These are phyloP conservation scores for Cosmia trapezina DNA, from an alignment of 2,888 invertebrate genomes.

Conservation along the genomic window DNA sequence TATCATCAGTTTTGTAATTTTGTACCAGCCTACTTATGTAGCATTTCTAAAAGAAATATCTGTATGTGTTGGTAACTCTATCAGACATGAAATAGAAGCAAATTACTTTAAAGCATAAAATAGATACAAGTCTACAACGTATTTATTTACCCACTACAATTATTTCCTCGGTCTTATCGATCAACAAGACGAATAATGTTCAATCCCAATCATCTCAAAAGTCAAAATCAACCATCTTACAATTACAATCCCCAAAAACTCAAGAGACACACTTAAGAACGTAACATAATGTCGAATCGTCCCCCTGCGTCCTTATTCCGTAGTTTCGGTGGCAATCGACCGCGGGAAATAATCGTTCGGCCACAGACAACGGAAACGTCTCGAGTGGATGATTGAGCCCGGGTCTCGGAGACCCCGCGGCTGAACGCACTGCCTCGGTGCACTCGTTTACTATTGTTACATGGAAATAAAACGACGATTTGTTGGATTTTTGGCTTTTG, in stretches of 20 bases:
- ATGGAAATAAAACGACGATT: conserved; percentile 45
- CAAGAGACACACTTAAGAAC: conserved; percentile 20
- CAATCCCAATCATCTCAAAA: not conserved
- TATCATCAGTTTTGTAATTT: not conserved
- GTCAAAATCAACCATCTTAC: not conserved
- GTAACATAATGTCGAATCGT: conserved; percentile 29
- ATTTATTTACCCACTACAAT: no score
- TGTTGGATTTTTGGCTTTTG: conserved; percentile 39
- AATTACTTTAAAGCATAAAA: not conserved
- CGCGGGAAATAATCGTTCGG: conserved; percentile 66
- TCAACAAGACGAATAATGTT: not conserved
- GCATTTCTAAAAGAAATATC: not conserved
- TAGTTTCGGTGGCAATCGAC: conserved; percentile 56
- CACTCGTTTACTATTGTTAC: conserved; percentile 57
- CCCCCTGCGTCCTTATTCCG: conserved; percentile 43
- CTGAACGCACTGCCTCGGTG: conserved; percentile 67
- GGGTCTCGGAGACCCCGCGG: conserved; percentile 73
- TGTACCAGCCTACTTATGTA: not conserved
- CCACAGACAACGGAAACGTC: conserved; percentile 85
- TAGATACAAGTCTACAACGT: not conserved
- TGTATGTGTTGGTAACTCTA: not conserved
- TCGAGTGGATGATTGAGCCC: conserved; percentile 88
- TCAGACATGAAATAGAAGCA: not conserved
- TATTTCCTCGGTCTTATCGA: not conserved
- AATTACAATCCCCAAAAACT: not conserved